Base-by-base conservation (phyloP, 2,888 invertebrate genomes). In the Hirtodrosophila histrioides region DNA sequence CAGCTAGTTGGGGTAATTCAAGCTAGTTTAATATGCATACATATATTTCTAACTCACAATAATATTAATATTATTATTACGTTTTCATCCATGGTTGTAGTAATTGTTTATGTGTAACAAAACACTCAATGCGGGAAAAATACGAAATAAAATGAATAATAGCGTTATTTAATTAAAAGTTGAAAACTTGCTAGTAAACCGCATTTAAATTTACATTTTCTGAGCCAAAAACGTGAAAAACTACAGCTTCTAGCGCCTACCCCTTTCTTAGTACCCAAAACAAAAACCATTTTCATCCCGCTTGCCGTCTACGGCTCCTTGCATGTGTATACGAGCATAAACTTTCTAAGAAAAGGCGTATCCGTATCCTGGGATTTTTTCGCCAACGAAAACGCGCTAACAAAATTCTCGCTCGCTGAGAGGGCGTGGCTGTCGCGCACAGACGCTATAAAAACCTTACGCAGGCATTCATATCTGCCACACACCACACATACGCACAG, bases 391-490 rank as follows among this genome's bases (percentile, higher is more conserved):
- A 61, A 45, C 61, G 56, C 63, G 74, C 61, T 55, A 64, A 60
- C 66, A 57, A 55, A 69, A 55, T 58, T 43, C 61, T 78, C 61
- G 46, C 58, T 70, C 51, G 50, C 50, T 58, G 46, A 44, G 12
- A 60, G 77, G 88, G 88, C 88, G 83, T 87, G 88, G 88, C 61
- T 67, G 69, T 58, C 78, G 86, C 87, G 87, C 63, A 54, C 51
- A 58, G 56, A 50, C 69, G 40, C 23, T 69, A 66, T 65, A 79
- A 82, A 84, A 84, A 71, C 65, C 54, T 57, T 40, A 64, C 63
- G 45, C 45, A 54, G 33, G 17, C 53, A 33, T 45, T 36, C 17
- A 58, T 12, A 63, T 29, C 17, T 17, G 17, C 17, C 17, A 50
- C 35, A 45, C 39, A 51, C 51, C 39, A 33, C 29, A 12, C 12